phyloP scores from a whole-genome alignment of 2,113 vertebrate species.

The Hydrochoerus hydrochaeris region DNA sequence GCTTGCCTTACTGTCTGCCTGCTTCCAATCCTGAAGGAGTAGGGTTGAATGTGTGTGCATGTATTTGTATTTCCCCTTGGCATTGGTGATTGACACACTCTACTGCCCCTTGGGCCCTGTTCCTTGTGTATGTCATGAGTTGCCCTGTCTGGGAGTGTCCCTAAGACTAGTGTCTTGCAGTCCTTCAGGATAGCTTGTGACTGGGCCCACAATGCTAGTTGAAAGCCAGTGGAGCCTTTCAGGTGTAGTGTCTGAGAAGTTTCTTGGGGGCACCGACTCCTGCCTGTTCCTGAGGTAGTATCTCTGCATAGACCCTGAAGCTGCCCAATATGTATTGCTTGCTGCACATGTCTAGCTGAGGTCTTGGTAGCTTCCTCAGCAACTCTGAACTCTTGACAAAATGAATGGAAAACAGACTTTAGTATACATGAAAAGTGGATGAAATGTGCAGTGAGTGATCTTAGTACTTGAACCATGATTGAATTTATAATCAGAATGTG shows the following conservation, averaged over 20 bases:
- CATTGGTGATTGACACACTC: not conserved
- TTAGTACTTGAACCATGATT: not conserved
- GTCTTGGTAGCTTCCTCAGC: not conserved
- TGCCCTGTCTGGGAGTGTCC: not conserved
- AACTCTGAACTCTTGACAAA: not conserved
- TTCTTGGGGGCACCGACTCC: not conserved
- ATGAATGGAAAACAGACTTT: not conserved
- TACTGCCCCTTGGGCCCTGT: not conserved
- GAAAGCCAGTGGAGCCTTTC: rapidly evolving
- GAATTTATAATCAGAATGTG: not conserved
- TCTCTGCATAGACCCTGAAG: not conserved
- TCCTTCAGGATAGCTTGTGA: not conserved
- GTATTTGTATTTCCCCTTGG: not conserved
- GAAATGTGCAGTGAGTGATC: not conserved
- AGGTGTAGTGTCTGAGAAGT: not conserved
- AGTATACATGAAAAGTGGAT: not conserved
- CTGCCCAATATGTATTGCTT: too few relatives aligned
- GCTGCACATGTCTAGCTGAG: not conserved
- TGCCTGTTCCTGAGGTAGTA: not conserved
- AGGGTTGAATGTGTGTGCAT: rapidly evolving
- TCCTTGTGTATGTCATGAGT: rapidly evolving
- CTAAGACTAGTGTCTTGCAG: not conserved
- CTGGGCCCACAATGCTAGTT: not conserved
- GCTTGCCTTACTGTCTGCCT: not conserved
- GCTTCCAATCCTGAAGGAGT: too few relatives aligned